phyloP scores from a whole-genome alignment of 2,797 vertebrate species.

The Cyclura pinguis region DNA sequence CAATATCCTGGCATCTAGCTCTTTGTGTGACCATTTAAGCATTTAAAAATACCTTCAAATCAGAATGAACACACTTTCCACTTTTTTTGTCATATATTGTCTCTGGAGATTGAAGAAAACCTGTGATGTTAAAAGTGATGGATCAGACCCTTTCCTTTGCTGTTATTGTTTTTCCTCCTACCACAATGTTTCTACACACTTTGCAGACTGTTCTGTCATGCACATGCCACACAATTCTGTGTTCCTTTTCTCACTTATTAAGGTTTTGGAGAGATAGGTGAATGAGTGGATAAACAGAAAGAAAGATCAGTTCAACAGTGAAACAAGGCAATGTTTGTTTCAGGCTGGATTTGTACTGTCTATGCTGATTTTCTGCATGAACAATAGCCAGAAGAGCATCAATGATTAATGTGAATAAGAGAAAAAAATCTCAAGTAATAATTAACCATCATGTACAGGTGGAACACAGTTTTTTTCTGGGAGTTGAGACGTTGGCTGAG shows the following conservation, averaged over 20 bases:
- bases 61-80: background rate
- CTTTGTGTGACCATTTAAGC: background rate
- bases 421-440: background rate
- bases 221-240: background rate
- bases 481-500: background rate
- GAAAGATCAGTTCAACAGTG: too few relatives aligned
- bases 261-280: background rate
- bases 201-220: background rate
- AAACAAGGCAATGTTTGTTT: background rate
- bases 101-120: background rate
- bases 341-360: background rate
- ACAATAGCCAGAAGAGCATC: background rate
- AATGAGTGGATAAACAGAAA: too few relatives aligned
- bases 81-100: background rate
- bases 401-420: background rate
- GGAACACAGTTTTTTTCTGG: too few relatives aligned
- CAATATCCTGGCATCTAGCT: background rate
- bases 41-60: background rate
- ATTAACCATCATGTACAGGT: background rate
- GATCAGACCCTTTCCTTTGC: background rate
- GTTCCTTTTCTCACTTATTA: background rate
- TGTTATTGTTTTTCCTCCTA: too few relatives aligned
- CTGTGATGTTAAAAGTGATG: background rate
- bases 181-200: background rate
- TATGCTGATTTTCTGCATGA: background rate